Conservation (phyloP, 2,888 invertebrate species). For the Amiota communis region DNA sequence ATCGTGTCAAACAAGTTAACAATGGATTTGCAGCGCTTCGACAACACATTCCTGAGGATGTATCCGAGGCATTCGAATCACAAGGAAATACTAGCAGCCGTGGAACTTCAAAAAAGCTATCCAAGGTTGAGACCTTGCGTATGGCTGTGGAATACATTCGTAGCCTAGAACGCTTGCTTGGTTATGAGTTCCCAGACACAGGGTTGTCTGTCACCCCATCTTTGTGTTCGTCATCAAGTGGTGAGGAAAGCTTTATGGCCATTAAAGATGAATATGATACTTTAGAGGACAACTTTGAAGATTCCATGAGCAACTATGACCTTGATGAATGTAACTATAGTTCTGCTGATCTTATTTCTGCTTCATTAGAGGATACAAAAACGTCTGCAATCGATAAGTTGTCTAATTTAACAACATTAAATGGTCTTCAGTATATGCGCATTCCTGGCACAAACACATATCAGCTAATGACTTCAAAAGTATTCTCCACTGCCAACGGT, state of each 20-base stretch:
- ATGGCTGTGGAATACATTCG: conserved; percentile 94
- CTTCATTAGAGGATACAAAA: conserved; percentile 1
- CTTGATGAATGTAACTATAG: conserved; percentile 53
- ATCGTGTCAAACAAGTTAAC: conserved; percentile 93
- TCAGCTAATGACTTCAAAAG: conserved; percentile 77
- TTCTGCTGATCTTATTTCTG: conserved; percentile 33
- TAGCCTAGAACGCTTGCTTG: conserved; percentile 83
- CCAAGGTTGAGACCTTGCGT: conserved; percentile 90
- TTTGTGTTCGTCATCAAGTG: conserved; percentile 49
- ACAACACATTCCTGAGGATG: conserved; percentile 89
- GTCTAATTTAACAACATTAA: conserved; percentile 73
- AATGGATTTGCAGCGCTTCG: conserved; percentile 91
- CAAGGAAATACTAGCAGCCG: conserved; percentile 73
- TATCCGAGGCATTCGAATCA: conserved; percentile 80
- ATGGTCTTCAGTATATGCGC: conserved; percentile 77
- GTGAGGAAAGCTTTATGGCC: conserved; percentile 68
- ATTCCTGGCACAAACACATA: conserved; percentile 78
- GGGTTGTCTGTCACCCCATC: conserved; percentile 34
- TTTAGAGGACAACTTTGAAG: conserved; percentile 61
- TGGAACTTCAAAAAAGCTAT: conserved; percentile 82
- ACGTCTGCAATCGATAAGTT: conserved; percentile 59
- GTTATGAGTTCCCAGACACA: conserved; percentile 75
- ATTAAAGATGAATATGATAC: conserved; percentile 70
- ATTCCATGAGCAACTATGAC: conserved; percentile 67
- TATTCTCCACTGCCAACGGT: conserved; percentile 67